Evolutionary conservation across 92 coral and sea anemone genomes (phyloP), one percentile per base, ranked within the genome.

Genomic region (Umimayanthus chanpuru): DNA sequence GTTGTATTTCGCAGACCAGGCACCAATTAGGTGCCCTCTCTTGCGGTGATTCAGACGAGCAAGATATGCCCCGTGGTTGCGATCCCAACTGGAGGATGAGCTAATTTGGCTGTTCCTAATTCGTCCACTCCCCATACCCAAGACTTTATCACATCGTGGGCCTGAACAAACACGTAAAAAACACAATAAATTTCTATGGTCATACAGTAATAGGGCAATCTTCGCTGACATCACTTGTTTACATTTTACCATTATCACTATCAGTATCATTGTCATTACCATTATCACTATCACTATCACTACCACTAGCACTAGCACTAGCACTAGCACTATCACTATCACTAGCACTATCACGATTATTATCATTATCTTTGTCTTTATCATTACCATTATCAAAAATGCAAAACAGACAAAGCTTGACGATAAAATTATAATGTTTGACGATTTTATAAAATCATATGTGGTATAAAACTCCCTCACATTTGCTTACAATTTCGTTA

Each of bases 21-120:
- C 86, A 41, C 86, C 86, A 12, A 82, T 66, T 50, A 23, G 38
- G 21, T 39, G 20, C 20, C 86, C 86, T 40, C 74, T 67, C 58
- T 30, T 82, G 74, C 76, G 74, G 77, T 82, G 86, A 18, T 82
- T 82, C 86, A 82, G 56, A 67, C 86, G 86, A 67, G 86, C 86
- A 66, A 82, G 77, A 67, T 70, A 66, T 8, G 86, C 50, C 16
- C 30, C 55, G 28, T 66, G 76, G 64, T 82, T 82, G 20, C n/a
- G 74, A 29, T 67, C 76, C 76, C 76, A 82, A 15, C 64, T 82
- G 38, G 86, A 82, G 9, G 86, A 82, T 20, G 86, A 74, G n/a
- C 64, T 82, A 11, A 82, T 82, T 74, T 82, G 86, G 86, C 64
- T 82, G 21, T 25, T 43, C 29, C 76, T 66, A 55, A 82, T 67